A percentile compares a stretch with the other conserved stretches of the same genome.
phyloP scores from a whole-genome alignment of 2,888 invertebrate genomes.

The Drosophila eohydei region DNA sequence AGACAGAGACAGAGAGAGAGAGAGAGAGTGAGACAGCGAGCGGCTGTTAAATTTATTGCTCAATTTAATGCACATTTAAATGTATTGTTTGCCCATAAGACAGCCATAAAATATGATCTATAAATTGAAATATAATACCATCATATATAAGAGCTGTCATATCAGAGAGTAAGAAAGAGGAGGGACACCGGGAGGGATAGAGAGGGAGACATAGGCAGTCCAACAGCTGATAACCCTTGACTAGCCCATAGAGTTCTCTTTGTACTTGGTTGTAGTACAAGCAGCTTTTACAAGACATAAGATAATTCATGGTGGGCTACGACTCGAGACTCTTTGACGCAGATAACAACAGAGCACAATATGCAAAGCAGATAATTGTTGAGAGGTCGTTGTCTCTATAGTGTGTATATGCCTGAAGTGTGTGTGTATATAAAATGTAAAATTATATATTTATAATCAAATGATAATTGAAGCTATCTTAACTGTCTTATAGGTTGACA shows the following conservation, averaged over 20 bases:
- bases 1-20: background rate
- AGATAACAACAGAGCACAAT: constrained; percentile 36
- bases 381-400: constrained; percentile 41
- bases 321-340: constrained; percentile 11
- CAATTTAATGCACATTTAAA: constrained; percentile 74
- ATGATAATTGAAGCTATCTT: constrained; percentile 4
- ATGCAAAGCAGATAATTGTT: constrained; percentile 23
- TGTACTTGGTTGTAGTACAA: constrained; percentile 15
- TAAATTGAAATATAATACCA: constrained; percentile 52
- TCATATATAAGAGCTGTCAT: constrained; percentile 15
- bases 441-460: constrained; percentile 6
- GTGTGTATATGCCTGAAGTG: background rate
- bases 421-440: background rate
- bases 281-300: constrained; percentile 14
- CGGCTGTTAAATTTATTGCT: constrained; percentile 57
- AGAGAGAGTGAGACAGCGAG: background rate
- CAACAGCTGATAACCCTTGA: constrained; percentile 50
- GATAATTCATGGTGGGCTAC: constrained; percentile 45
- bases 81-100: constrained; percentile 25
- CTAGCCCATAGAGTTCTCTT: constrained; percentile 17
- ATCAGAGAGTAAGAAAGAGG: background rate
- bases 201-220: background rate
- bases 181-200: background rate
- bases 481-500: background rate
- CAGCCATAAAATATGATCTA: constrained; percentile 29